These are phyloP conservation scores for Melospiza georgiana DNA, from an alignment of 2,113 vertebrate genomes.

Conservation along the genomic window DNA sequence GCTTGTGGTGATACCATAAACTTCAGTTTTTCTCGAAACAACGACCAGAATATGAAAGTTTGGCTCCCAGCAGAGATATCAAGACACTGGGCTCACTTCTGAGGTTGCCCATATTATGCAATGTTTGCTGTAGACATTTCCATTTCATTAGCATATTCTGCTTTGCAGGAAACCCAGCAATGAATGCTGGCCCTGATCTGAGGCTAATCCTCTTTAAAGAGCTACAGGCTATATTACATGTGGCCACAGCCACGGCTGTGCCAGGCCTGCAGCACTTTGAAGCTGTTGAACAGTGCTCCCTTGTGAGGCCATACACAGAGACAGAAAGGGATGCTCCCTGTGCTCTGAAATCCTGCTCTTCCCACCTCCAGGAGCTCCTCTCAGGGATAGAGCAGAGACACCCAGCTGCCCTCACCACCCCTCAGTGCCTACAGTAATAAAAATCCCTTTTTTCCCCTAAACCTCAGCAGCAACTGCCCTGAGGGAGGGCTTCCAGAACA, in stretches of 20 bases:
- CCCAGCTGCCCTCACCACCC: neutral
- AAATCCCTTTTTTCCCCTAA: neutral
- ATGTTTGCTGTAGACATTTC: conserved; percentile 77
- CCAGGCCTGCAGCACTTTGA: conserved; percentile 72
- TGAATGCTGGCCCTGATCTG: conserved; percentile 72
- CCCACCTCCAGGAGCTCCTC: conserved; percentile 28
- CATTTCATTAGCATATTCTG: conserved; percentile 79
- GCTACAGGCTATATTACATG: conserved; percentile 78
- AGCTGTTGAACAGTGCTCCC: conserved; percentile 74
- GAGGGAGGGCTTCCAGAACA: neutral
- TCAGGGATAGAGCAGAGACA: neutral
- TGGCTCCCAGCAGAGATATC: conserved; percentile 49
- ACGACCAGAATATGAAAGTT: conserved; percentile 6
- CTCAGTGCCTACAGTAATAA: neutral
- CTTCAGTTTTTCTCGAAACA: neutral
- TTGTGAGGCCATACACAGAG: conserved; percentile 64
- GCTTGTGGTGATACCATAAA: neutral
- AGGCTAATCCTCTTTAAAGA: conserved; percentile 82
- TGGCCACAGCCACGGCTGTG: conserved; percentile 66
- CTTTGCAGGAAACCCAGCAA: conserved; percentile 65
- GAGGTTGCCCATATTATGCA: conserved; percentile 65
- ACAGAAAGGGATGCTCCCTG: conserved; percentile 49
- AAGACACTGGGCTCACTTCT: conserved; percentile 60
- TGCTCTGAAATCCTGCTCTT: conserved; percentile 58
- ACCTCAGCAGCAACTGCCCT: neutral